Percentiles rank a stretch among this genome's conserved stretches.
Conservation (phyloP, 1,140 invertebrate species). For the Drosophila neocordata region DNA sequence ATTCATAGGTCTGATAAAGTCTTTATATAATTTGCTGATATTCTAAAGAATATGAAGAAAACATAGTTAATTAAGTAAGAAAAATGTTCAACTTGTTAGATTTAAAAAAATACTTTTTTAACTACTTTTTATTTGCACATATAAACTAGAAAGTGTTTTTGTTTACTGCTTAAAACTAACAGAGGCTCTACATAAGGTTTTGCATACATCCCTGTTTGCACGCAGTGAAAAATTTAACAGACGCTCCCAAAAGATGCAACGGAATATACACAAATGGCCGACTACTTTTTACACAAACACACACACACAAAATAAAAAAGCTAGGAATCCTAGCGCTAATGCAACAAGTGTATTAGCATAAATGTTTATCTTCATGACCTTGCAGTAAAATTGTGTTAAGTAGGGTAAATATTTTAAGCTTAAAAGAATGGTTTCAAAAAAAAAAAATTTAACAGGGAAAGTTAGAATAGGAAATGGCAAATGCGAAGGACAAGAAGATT, state of each 20-base stretch:
- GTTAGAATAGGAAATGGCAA: too few relatives aligned
- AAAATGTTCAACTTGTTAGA: not conserved
- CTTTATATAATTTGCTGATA: too few relatives aligned
- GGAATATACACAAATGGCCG: not conserved
- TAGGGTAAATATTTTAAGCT: too few relatives aligned
- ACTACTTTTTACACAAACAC: not conserved
- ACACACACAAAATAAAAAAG: not conserved
- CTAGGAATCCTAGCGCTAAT: not conserved
- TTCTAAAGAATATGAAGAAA: too few relatives aligned
- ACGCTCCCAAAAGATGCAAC: not conserved
- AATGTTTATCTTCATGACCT: too few relatives aligned
- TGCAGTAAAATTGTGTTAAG: too few relatives aligned
- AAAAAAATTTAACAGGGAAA: too few relatives aligned
- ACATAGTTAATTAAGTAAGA: too few relatives aligned
- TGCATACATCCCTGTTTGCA: not conserved
- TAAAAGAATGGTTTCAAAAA: too few relatives aligned
- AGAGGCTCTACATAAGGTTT: not conserved
- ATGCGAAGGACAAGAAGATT: too few relatives aligned
- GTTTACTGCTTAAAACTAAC: not conserved
- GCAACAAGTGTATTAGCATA: too few relatives aligned
- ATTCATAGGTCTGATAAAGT: too few relatives aligned
- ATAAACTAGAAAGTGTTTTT: not conserved
- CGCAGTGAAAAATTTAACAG: not conserved
- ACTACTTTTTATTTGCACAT: not conserved
- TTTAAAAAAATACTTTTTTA: not conserved